Percentiles rank a stretch among this genome's conserved stretches.
These are phyloP conservation scores for Cactoblastis cactorum DNA, from an alignment of 2,888 invertebrate genomes.

Conservation along the genomic window DNA sequence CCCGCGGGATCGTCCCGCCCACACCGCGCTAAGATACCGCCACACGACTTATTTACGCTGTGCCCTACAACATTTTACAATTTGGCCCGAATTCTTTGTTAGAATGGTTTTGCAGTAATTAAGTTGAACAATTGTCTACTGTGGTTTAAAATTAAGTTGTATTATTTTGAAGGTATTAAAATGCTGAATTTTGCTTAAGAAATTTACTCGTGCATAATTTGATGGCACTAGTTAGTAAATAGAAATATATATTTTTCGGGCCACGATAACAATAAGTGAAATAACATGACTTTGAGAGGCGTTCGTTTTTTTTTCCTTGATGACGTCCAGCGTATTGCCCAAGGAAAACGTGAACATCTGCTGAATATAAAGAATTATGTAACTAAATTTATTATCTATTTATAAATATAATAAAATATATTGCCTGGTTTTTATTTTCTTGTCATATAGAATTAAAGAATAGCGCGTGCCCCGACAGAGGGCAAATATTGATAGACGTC, in stretches of 20 bases:
- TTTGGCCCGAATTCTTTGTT: neutral
- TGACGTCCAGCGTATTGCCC: constrained; percentile 72
- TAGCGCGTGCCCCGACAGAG: too few species aligned
- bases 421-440: too few species aligned
- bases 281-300: constrained; percentile 56
- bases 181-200: too few species aligned
- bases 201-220: neutral
- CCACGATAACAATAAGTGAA: constrained; percentile 27
- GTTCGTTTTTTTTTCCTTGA: too few species aligned
- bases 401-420: too few species aligned
- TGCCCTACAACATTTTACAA: neutral
- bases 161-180: too few species aligned
- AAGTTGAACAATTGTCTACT: neutral
- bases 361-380: constrained; percentile 69
- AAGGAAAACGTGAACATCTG: constrained; percentile 75
- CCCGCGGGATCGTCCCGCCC: constrained; percentile 65
- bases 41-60: constrained; percentile 30
- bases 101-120: neutral
- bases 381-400: constrained; percentile 65
- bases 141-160: neutral
- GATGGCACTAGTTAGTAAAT: neutral
- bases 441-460: too few species aligned
- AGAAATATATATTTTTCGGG: constrained; percentile 9
- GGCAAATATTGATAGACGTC: too few species aligned
- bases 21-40: constrained; percentile 40